These are phyloP conservation scores for Salarias fasciatus DNA, from an alignment of 2,797 vertebrate genomes.

Conservation along the genomic window DNA sequence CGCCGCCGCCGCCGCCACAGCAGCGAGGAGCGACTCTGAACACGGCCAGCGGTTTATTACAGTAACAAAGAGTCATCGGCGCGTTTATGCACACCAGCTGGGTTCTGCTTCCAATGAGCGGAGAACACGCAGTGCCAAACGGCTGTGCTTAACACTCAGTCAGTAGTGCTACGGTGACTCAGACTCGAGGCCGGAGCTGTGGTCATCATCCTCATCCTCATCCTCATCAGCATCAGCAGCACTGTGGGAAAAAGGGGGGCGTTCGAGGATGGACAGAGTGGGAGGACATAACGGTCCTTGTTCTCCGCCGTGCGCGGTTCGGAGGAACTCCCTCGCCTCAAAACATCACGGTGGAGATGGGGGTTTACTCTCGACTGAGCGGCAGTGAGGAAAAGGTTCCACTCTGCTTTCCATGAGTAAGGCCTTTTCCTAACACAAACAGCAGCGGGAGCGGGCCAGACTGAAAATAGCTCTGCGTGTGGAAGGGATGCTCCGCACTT, in stretches of 20 bases:
- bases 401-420: slow-evolving; percentile 61
- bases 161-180: slow-evolving; percentile 37
- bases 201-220: slow-evolving; percentile 34
- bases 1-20: background rate
- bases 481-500: slow-evolving; percentile 39
- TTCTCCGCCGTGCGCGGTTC: slow-evolving; percentile 28
- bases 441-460: slow-evolving; percentile 41
- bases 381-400: slow-evolving; percentile 64
- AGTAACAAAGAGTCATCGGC: slow-evolving; percentile 59
- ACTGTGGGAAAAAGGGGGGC: slow-evolving; percentile 74
- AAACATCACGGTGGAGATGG: slow-evolving; percentile 44
- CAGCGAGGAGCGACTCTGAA: slow-evolving; percentile 12
- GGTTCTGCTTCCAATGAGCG: slow-evolving; percentile 17
- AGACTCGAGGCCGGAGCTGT: slow-evolving; percentile 16
- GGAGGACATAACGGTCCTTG: slow-evolving; percentile 16
- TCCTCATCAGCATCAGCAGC: slow-evolving; percentile 1
- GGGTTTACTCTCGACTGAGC: slow-evolving; percentile 43
- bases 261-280: slow-evolving; percentile 53
- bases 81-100: slow-evolving; percentile 58
- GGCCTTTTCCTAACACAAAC: slow-evolving; percentile 52
- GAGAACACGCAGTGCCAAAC: slow-evolving; percentile 42
- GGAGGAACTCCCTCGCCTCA: slow-evolving; percentile 62
- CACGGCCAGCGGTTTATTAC: slow-evolving; percentile 29
- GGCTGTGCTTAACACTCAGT: slow-evolving; percentile 58
- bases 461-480: slow-evolving; percentile 57